These are phyloP conservation scores for Muscina levida DNA, from an alignment of 2,888 invertebrate genomes.

Conservation along the genomic window DNA sequence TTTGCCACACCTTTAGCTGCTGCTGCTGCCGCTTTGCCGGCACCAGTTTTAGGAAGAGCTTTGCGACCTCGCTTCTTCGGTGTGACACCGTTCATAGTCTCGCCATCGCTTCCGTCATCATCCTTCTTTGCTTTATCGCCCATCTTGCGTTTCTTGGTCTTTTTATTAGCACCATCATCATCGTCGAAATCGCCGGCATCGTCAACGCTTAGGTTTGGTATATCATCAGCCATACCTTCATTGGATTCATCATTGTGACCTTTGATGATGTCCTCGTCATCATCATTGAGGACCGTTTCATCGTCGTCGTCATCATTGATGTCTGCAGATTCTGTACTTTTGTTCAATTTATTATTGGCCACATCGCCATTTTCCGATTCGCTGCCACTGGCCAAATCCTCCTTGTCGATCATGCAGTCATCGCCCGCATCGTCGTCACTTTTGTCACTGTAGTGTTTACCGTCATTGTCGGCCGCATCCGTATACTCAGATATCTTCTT, in stretches of 20 bases:
- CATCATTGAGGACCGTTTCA: constrained; percentile 56
- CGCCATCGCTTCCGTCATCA: constrained; percentile 61
- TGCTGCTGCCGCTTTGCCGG: constrained; percentile 67
- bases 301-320: constrained; percentile 68
- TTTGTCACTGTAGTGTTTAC: constrained; percentile 55
- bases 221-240: constrained; percentile 64
- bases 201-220: constrained; percentile 36
- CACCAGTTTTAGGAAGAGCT: constrained; percentile 58
- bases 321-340: constrained; percentile 68
- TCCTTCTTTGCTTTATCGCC: constrained; percentile 50
- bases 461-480: constrained; percentile 71
- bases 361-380: constrained; percentile 67
- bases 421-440: constrained; percentile 63
- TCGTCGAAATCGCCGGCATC: constrained; percentile 57
- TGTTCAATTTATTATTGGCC: constrained; percentile 69
- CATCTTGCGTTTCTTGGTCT: constrained; percentile 69
- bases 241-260: constrained; percentile 59
- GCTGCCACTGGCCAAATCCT: constrained; percentile 68
- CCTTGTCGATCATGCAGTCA: constrained; percentile 63
- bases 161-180: constrained; percentile 65
- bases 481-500: constrained; percentile 74
- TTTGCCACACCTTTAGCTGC: constrained; percentile 66
- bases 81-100: constrained; percentile 63
- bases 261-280: constrained; percentile 54
- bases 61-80: constrained; percentile 65